Evolutionary conservation across 2,797 vertebrate species (phyloP).

Genomic region (Bucorvus abyssinicus): DNA sequence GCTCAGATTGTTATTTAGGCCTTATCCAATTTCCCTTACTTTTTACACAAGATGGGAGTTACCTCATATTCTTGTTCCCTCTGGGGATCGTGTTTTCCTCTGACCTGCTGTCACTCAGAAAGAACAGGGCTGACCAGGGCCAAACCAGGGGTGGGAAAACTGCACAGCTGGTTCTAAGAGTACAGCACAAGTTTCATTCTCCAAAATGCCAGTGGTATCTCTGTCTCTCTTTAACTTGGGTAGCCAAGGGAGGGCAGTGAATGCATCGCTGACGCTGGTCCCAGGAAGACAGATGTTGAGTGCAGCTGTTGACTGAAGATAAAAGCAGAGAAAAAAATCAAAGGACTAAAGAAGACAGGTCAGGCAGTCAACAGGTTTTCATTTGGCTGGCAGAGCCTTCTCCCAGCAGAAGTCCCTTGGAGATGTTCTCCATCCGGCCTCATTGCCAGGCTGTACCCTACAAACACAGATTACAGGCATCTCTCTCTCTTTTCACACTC

Average conservation of each 20-base stretch:
- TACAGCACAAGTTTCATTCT: not conserved
- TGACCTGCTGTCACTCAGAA: not conserved
- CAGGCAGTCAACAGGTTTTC: not conserved
- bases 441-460: not conserved
- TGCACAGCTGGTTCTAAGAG: accelerated
- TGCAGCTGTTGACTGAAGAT: not conserved
- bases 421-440: not conserved
- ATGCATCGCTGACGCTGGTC: not conserved
- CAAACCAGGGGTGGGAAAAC: not conserved
- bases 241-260: not conserved
- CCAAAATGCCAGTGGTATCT: not conserved
- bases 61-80: not conserved
- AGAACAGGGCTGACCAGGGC: not conserved
- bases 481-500: not conserved
- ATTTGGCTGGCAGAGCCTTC: not conserved
- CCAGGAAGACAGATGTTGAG: not conserved
- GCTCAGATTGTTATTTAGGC: not conserved
- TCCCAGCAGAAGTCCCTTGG: not conserved
- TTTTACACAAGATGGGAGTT: not conserved
- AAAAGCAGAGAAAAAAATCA: not conserved
- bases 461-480: not conserved
- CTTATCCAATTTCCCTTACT: not conserved
- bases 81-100: not conserved
- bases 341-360: not conserved
- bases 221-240: accelerated